Base-by-base conservation (phyloP, 2,797 vertebrate species). In the Kryptolebias ocellatus region DNA sequence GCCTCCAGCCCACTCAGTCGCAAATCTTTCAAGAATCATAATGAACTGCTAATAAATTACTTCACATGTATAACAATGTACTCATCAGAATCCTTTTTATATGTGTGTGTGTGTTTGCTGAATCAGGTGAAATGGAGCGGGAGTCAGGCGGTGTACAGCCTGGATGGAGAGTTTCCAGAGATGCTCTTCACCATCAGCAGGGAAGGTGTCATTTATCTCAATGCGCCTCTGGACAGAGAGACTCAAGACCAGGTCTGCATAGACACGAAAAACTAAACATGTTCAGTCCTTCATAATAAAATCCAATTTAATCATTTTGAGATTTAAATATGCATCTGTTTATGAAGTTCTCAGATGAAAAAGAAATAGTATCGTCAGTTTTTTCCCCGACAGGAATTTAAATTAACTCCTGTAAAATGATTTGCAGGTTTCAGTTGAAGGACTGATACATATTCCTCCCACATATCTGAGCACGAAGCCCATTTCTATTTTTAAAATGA, bases 41-140 rank as follows among this genome's bases (percentile, higher is more conserved):
- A n/a, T 49, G 4, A 6, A 28, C 7, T 17, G 54, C 27, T 27
- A 39, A 5, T 17, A 20, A 37, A 55, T 47, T 54, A 4, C 8
- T 0, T 17, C 9, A 27, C 37, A 49, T 24, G 16, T 4, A 34
- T 14, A 29, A 45, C 20, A 6, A 31, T 54, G 5, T 49, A 7
- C n/a, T 58, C 1, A 39, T 49, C 53, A 37, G 62, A 14, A 37
- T 53, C 20, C 37, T 72, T 16, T 59, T 55, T 54, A 27, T 68
- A 29, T 66, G 14, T 76, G 20, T 64, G 11, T 34, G 3, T 76
- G 20, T 78, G 44, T 79, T 18, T 83, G 76, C 77, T 52, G 71
- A 44, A 74, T 8, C 78, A 96, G 92, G 92, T 95, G 55, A 93
- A 90, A 78, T 95, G 94, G 92, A 95, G 93, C 87, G 93, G 93